Percentiles rank a stretch among this genome's conserved stretches.
These are phyloP conservation scores for Apus apus DNA, from an alignment of 2,113 vertebrate species.

Conservation along the genomic window DNA sequence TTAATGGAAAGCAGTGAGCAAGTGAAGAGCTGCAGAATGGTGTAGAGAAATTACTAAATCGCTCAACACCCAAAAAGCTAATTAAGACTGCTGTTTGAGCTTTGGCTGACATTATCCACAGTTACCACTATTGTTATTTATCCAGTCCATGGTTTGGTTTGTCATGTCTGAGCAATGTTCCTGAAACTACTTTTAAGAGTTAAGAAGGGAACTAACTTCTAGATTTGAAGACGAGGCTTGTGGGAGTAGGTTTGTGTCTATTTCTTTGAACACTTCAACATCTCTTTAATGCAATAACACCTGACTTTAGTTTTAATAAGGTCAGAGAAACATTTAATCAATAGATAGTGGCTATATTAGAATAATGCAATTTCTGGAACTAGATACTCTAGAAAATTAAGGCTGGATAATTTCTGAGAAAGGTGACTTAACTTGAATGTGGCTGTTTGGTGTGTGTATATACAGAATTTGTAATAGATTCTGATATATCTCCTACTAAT, in stretches of 20 bases:
- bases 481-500: neutral
- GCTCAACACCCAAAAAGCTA: neutral
- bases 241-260: neutral
- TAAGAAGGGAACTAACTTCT: neutral
- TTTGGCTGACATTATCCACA: neutral
- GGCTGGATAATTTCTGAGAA: neutral
- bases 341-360: neutral
- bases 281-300: neutral
- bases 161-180: neutral
- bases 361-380: neutral
- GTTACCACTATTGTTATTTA: neutral
- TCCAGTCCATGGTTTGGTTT: neutral
- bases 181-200: neutral
- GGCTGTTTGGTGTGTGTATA: neutral
- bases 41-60: neutral
- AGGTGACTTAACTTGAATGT: neutral
- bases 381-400: neutral
- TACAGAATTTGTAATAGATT: neutral
- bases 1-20: neutral
- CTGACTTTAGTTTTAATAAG: neutral
- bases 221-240: neutral
- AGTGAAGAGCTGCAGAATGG: neutral
- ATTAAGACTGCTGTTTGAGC: neutral
- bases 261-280: neutral
- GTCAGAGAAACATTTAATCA: neutral